phyloP scores from a whole-genome alignment of 2,888 invertebrate genomes.

The Stenurella melanura region DNA sequence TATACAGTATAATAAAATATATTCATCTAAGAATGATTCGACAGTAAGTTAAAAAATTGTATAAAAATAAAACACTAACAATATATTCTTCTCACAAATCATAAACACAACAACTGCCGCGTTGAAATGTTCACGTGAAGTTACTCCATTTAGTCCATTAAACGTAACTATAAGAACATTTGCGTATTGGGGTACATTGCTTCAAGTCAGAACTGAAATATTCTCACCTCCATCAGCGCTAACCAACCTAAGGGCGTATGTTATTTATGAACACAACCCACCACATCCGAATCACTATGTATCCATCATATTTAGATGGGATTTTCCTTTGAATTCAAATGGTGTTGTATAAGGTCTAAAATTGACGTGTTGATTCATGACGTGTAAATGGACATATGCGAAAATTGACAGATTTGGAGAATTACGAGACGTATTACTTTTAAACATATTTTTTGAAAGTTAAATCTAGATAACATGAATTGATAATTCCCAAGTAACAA shows the following conservation, averaged over 20 bases:
- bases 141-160: constrained; percentile 82
- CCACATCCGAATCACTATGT: constrained; percentile 52
- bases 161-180: constrained; percentile 86
- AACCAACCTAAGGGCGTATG: constrained; percentile 80
- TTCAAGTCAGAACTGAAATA: constrained; percentile 78
- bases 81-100: constrained; percentile 69
- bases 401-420: constrained; percentile 76
- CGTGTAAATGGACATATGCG: constrained; percentile 74
- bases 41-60: constrained; percentile 62
- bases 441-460: constrained; percentile 71
- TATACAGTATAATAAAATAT: too few species aligned
- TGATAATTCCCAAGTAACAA: too few species aligned
- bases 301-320: constrained; percentile 85
- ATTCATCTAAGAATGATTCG: constrained; percentile 78
- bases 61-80: constrained; percentile 8
- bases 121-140: constrained; percentile 74
- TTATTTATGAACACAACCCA: constrained; percentile 62
- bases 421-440: constrained; percentile 81
- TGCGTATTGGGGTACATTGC: constrained; percentile 89
- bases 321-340: constrained; percentile 83
- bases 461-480: neutral
- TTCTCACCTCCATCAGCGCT: constrained; percentile 89
- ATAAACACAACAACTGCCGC: constrained; percentile 75
- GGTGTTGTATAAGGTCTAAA: constrained; percentile 85
- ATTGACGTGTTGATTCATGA: constrained; percentile 80